A percentile compares a stretch with the other conserved stretches of the same genome.
These are phyloP conservation scores for Drosophila maculinotata DNA, from an alignment of 2,888 invertebrate species.

Conservation along the genomic window DNA sequence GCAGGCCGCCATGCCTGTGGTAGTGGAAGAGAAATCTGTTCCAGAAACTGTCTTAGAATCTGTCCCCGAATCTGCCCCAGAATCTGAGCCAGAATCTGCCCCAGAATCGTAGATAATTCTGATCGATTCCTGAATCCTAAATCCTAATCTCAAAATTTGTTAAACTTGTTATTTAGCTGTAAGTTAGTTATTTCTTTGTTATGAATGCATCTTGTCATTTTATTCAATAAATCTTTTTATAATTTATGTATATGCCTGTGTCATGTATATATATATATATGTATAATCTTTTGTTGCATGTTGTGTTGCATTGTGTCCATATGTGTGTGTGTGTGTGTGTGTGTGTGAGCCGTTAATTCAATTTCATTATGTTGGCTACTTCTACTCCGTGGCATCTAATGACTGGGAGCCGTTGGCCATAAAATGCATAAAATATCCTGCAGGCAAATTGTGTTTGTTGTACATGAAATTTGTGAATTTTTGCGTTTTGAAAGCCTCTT, in stretches of 20 bases:
- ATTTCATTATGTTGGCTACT: constrained; percentile 12
- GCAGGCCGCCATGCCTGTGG: constrained; percentile 25
- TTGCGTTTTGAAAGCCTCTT: constrained; percentile 32
- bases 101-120: background rate
- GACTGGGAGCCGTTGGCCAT: constrained; percentile 20
- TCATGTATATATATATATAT: constrained; percentile 37
- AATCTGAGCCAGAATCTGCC: background rate
- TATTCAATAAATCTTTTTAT: constrained; percentile 75
- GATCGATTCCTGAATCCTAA: background rate
- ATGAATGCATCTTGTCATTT: constrained; percentile 68
- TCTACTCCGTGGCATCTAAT: constrained; percentile 41
- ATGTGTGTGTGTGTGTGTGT: constrained; percentile 16
- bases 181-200: constrained; percentile 2
- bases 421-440: constrained; percentile 33
- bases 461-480: constrained; percentile 19
- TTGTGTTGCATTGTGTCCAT: too few relatives aligned
- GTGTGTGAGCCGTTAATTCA: constrained; percentile 5
- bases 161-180: too few relatives aligned
- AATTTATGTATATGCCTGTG: constrained; percentile 50
- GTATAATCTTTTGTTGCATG: constrained; percentile 39
- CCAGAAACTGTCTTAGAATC: background rate
- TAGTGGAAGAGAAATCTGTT: background rate
- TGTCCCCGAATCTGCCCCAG: background rate
- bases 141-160: constrained; percentile 9
- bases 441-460: constrained; percentile 18